A percentile compares a stretch with the other conserved stretches of the same genome.
These are phyloP conservation scores for Saccostrea echinata DNA, from an alignment of 1,140 invertebrate species.

Conservation along the genomic window DNA sequence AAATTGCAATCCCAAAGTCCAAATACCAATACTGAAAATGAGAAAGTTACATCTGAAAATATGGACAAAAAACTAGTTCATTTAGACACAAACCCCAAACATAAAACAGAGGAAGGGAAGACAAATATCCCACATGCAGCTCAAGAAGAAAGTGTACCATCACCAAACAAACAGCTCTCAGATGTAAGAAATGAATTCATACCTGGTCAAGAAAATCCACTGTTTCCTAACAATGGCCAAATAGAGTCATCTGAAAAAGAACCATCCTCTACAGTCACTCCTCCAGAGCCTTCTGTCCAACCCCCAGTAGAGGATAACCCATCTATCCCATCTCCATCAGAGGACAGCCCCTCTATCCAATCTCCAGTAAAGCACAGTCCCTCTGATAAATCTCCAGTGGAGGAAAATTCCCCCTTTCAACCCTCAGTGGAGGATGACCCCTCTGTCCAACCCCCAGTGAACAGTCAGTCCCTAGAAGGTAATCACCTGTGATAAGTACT, in stretches of 20 bases:
- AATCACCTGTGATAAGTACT: background rate
- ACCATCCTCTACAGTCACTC: background rate
- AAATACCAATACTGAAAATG: background rate
- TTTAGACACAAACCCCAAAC: background rate
- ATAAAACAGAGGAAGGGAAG: background rate
- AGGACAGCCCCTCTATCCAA: constrained; percentile 10
- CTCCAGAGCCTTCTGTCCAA: background rate
- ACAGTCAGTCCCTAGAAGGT: background rate
- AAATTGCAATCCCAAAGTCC: background rate
- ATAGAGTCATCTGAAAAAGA: background rate
- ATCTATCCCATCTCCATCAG: background rate
- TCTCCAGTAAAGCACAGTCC: background rate
- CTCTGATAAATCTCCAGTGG: background rate
- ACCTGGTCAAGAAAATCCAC: background rate
- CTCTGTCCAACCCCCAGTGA: constrained; percentile 23
- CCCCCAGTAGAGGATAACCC: constrained; percentile 3
- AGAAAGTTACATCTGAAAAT: background rate
- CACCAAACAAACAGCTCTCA: background rate
- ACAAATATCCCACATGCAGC: background rate
- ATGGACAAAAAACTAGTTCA: background rate
- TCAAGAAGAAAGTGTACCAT: background rate
- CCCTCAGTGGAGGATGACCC: background rate
- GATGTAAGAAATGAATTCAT: background rate
- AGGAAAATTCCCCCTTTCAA: background rate
- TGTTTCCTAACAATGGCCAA: background rate